Evolutionary conservation across 2,797 vertebrate species (phyloP).

Genomic region (Bovichtus diacanthus): DNA sequence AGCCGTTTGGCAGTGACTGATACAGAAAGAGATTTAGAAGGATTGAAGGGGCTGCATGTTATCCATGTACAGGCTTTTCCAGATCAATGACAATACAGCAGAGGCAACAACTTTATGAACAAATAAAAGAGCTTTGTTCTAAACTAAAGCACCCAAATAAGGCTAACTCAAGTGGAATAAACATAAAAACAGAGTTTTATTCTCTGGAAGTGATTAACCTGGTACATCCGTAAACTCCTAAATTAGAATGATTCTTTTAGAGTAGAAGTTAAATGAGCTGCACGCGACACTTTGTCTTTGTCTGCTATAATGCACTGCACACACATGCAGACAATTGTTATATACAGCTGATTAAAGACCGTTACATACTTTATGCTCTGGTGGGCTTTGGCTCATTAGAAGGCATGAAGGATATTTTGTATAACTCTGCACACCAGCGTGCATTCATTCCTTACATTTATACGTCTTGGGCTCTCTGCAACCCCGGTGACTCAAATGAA

Average conservation of each 20-base stretch:
- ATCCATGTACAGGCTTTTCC: slow-evolving; percentile 40
- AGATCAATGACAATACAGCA: slow-evolving; percentile 43
- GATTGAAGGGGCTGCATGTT: slow-evolving; percentile 50
- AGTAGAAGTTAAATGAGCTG: slow-evolving; percentile 2
- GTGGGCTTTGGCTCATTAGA: slow-evolving; percentile 50
- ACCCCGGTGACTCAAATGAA: too few relatives aligned
- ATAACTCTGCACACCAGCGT: too few relatives aligned
- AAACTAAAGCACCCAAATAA: background rate
- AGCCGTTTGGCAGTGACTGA: slow-evolving; percentile 53
- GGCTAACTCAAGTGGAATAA: background rate
- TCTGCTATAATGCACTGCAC: slow-evolving; percentile 13
- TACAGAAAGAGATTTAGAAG: slow-evolving; percentile 55
- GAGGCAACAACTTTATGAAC: slow-evolving; percentile 4
- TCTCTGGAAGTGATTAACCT: background rate
- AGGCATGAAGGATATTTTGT: slow-evolving; percentile 31
- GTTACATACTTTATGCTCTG: slow-evolving; percentile 51
- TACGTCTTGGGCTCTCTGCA: too few relatives aligned
- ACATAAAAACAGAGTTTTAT: background rate
- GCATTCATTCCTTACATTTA: too few relatives aligned
- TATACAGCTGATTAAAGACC: slow-evolving; percentile 55
- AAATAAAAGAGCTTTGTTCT: slow-evolving; percentile 31
- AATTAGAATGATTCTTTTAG: background rate
- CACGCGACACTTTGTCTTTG: background rate
- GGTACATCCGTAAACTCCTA: too few relatives aligned
- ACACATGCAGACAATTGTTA: slow-evolving; percentile 26